A percentile compares a stretch with the other conserved stretches of the same genome.
These are phyloP conservation scores for Indicator maculatus DNA, from an alignment of 2,113 vertebrate species.

Conservation along the genomic window DNA sequence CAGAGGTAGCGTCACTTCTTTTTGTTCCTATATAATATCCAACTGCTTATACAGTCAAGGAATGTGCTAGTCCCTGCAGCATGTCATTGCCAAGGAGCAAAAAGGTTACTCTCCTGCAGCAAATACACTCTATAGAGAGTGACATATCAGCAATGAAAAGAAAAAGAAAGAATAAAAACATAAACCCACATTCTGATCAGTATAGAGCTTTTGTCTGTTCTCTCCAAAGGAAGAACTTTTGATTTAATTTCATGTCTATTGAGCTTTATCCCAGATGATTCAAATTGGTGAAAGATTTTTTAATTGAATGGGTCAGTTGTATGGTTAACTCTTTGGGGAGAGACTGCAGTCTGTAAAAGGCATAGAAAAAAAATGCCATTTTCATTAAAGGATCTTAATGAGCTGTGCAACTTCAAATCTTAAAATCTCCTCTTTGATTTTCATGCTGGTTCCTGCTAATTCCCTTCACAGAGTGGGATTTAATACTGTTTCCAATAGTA, in stretches of 20 bases:
- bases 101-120: not conserved
- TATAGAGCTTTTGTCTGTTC: not conserved
- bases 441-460: not conserved
- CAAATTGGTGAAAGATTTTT: not conserved
- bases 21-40: not conserved
- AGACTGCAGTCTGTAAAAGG: not conserved
- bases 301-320: conserved; percentile 37
- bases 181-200: not conserved
- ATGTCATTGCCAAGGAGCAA: not conserved
- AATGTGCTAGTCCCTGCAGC: not conserved
- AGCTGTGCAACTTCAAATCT: conserved; percentile 3
- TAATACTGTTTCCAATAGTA: not conserved
- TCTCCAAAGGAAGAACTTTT: not conserved
- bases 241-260: not conserved
- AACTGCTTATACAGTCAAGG: not conserved
- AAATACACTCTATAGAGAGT: not conserved
- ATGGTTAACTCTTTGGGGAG: conserved; percentile 16
- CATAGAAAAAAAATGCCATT: not conserved
- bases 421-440: not conserved
- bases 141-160: not conserved
- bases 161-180: not conserved
- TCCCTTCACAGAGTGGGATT: not conserved
- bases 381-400: conserved; percentile 31
- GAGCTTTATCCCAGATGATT: not conserved
- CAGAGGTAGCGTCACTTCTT: not conserved